A percentile compares a stretch with the other conserved stretches of the same genome.
phyloP scores from a whole-genome alignment of 2,888 invertebrate species.

The Hecatera dysodea region DNA sequence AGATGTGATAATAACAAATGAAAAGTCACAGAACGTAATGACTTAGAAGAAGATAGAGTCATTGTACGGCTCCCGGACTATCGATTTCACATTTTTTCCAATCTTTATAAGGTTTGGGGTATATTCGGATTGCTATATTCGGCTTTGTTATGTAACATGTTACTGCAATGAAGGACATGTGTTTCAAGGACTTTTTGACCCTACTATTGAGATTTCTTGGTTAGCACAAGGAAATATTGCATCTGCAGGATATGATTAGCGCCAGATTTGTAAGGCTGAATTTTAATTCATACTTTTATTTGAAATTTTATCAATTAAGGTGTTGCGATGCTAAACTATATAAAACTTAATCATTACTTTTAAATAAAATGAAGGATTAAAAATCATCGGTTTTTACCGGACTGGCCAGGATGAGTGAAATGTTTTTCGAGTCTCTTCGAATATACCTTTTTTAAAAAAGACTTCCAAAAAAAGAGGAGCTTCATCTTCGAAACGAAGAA shows the following conservation, averaged over 20 bases:
- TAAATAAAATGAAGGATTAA: too few relatives aligned
- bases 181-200: not conserved
- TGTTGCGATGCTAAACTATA: too few relatives aligned
- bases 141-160: constrained; percentile 29
- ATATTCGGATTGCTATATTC: constrained; percentile 48
- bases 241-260: too few relatives aligned
- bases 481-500: too few relatives aligned
- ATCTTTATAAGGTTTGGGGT: constrained; percentile 66
- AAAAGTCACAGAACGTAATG: constrained; percentile 69
- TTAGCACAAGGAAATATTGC: not conserved
- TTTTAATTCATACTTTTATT: too few relatives aligned
- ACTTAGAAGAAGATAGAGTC: constrained; percentile 71
- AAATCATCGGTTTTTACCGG: too few relatives aligned
- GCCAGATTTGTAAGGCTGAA: not conserved
- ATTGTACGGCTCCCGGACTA: constrained; percentile 60
- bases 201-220: not conserved
- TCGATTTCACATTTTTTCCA: constrained; percentile 73
- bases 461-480: too few relatives aligned
- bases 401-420: too few relatives aligned
- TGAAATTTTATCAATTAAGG: too few relatives aligned
- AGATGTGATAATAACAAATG: constrained; percentile 65
- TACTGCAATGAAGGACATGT: constrained; percentile 10
- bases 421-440: too few relatives aligned
- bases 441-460: too few relatives aligned
- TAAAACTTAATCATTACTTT: too few relatives aligned